Evolutionary conservation across 2,113 vertebrate species (phyloP).

Genomic region (Corvus hawaiiensis): DNA sequence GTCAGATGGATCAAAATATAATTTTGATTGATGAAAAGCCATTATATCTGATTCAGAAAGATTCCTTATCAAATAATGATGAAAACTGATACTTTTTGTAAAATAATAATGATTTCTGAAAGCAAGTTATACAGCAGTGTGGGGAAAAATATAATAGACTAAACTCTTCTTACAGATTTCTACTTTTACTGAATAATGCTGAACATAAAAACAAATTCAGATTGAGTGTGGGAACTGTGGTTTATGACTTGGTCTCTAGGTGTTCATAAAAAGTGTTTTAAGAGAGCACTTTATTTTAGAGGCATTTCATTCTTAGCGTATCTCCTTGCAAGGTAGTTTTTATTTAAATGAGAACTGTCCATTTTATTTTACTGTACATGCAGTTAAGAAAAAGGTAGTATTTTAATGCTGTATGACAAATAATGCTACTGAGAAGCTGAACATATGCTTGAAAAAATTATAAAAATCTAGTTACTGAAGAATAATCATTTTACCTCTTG

Average conservation of each 20-base stretch:
- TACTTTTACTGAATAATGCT: not conserved
- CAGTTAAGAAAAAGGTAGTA: not conserved
- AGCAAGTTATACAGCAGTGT: not conserved
- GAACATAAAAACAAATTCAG: constrained; percentile 25
- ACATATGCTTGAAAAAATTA: not conserved
- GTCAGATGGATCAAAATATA: not conserved
- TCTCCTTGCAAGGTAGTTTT: not conserved
- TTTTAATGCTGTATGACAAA: constrained; percentile 5
- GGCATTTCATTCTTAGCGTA: not conserved
- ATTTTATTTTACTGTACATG: not conserved
- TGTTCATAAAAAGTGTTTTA: constrained; percentile 57
- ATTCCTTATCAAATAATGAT: not conserved
- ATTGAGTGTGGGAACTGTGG: constrained; percentile 37
- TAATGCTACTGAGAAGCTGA: not conserved
- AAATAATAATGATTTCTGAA: constrained; percentile 39
- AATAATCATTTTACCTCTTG: not conserved
- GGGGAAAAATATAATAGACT: not conserved
- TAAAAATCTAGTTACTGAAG: not conserved
- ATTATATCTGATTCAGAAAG: not conserved
- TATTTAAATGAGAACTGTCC: not conserved
- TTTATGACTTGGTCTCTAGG: constrained; percentile 53
- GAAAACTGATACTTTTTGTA: not conserved
- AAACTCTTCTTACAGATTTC: constrained; percentile 30
- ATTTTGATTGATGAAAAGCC: not conserved
- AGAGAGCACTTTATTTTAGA: constrained; percentile 50